Evolutionary conservation across 2,888 invertebrate genomes (phyloP).

Genomic region (Anorthoa munda): DNA sequence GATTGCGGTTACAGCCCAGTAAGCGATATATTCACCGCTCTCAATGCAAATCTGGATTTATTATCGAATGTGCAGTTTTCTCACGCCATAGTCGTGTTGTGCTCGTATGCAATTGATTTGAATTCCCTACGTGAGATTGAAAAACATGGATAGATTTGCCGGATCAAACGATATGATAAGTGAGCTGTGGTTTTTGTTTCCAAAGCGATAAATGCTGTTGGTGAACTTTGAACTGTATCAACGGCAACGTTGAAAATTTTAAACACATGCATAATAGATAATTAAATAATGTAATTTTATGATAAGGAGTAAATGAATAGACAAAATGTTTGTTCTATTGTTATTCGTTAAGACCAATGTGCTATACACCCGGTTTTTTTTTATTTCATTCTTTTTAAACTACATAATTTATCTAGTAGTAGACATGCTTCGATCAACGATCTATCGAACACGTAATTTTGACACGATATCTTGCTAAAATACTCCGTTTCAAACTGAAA

Average conservation of each 20-base stretch:
- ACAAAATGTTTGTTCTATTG: background rate
- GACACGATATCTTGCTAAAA: too few relatives aligned
- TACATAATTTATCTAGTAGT: too few relatives aligned
- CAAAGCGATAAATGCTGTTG: background rate
- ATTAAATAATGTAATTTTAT: background rate
- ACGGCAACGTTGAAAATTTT: background rate
- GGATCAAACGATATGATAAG: slow-evolving; percentile 7
- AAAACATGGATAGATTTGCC: slow-evolving; percentile 25
- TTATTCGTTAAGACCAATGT: background rate
- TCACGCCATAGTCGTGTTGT: slow-evolving; percentile 49
- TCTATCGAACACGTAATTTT: too few relatives aligned
- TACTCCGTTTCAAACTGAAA: too few relatives aligned
- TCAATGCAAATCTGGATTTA: slow-evolving; percentile 57
- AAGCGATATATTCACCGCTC: slow-evolving; percentile 52
- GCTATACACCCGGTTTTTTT: too few relatives aligned
- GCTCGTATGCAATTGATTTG: slow-evolving; percentile 53
- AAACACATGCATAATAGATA: background rate
- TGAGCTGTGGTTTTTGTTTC: background rate
- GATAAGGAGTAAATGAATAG: background rate
- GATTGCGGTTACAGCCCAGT: slow-evolving; percentile 50
- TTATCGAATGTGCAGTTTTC: slow-evolving; percentile 57
- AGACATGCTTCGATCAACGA: too few relatives aligned
- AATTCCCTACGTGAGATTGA: slow-evolving; percentile 35
- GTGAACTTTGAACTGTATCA: slow-evolving; percentile 1
- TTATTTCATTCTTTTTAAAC: too few relatives aligned